Evolutionary conservation across 1,140 invertebrate species (phyloP), one percentile per base, ranked within the genome.

Genomic region (Rhyacophila brunnea): DNA sequence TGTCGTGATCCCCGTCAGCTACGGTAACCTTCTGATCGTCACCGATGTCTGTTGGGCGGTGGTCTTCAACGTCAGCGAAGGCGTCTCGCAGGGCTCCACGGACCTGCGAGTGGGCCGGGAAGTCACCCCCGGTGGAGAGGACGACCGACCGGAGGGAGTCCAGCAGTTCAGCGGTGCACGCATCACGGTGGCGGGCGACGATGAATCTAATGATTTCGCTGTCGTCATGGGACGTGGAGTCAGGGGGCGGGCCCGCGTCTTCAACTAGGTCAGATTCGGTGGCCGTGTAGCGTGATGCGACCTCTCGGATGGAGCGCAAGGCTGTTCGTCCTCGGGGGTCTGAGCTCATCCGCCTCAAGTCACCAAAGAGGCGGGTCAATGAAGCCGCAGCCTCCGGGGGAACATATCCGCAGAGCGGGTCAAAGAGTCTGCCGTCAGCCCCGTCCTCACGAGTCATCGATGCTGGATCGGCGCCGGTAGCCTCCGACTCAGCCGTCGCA

Each of bases 341-440:
- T 3, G 85, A 85, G 61, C 83, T 85, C 20, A 87, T 81, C 28
- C 81, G 69, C 63, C 85, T 84, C 34, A 87, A 71, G 68, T 88
- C 86, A 60, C 80, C 75, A 51, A 87, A 83, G 50, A 88, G 70
- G 64, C 86, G 85, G 44, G 87, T 81, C 13, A 88, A 70, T 67
- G 85, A 87, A 64, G 84, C 82, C n/a, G 83, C 84, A 1, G 90
- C 80, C 67, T 87, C 83, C 10, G 87, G 84, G 66, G 86, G 87
- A 2, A 88, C 83, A 69, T 85, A 84, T 66, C 86, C 85, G 36
- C 84, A 74, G 13, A 87, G 72, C 10, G 84, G 78, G 60, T 86
- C 84, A 68, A 85, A 85, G 18, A 85, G 74, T 69, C 85, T 85
- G 1, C 81, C 80, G 0, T 80, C 78, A 3, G 81, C 82, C 57